Base-by-base conservation (phyloP, 2,797 vertebrate genomes). In the Pampus argenteus region DNA sequence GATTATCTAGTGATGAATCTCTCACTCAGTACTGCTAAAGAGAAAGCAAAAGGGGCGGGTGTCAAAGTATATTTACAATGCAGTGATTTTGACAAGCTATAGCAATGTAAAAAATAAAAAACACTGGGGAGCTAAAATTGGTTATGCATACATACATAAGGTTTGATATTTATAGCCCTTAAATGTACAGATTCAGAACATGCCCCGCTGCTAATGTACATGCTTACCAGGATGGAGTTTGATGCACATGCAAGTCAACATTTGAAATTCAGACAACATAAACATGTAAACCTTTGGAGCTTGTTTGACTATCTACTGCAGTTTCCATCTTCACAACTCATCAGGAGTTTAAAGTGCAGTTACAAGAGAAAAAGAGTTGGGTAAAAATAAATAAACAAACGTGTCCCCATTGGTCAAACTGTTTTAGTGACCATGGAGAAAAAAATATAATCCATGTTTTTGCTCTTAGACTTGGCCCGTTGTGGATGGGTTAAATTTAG, bases 31-130 rank as follows among this genome's bases (percentile, higher is more conserved):
- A 31, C 6, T 23, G 42, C 47, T 40, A 17, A 17, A 40, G 38
- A 17, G 48, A 47, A 31, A 64, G 22, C 14, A 57, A 57, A 10
- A 56, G 15, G 5, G 13, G 34, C 7, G 34, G 42, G 26, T 13
- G 38, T 51, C 25, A n/a, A 55, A 60, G 13, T 31, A 52, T 25
- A 31, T 67, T 66, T 48, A 50, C 34, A 50, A 15, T 23, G 34
- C 18, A 45, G 2, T 3, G 11, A 2, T 23, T 54, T 56, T 17
- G 36, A 55, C 15, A 56, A 50, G 22, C 20, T 45, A 49, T 18
- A 64, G 22, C 42, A 38, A 50, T 10, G 34, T 28, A 15, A 15
- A 51, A 48, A 45, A 63, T 23, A 49, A 57, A 57, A 8, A 36
- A 45, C 13, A 56, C 20, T 29, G 3, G 13, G 25, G 23, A 66